Percentiles rank a stretch among this genome's conserved stretches.
Evolutionary conservation across 2,113 vertebrate genomes (phyloP).

Genomic region (Polypterus senegalus): DNA sequence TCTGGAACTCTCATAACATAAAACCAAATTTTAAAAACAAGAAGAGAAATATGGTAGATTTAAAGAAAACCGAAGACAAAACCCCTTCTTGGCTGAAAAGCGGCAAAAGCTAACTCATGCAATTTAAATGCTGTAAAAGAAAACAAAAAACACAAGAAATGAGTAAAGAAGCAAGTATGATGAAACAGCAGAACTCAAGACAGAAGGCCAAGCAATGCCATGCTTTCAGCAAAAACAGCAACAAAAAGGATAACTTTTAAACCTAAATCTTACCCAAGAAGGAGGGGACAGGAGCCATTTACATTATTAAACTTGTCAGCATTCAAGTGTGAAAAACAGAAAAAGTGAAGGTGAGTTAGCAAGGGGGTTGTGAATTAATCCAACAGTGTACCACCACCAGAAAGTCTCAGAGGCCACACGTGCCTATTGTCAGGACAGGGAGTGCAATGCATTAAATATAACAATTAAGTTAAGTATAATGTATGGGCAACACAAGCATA

Average conservation of each 20-base stretch:
- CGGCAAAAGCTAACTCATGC: background rate
- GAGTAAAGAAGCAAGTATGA: background rate
- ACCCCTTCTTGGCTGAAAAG: background rate
- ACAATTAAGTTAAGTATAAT: too few relatives aligned
- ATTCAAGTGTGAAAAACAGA: constrained; percentile 75
- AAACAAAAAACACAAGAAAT: background rate
- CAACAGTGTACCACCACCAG: constrained; percentile 53
- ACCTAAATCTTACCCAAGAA: constrained; percentile 74
- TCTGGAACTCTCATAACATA: too few relatives aligned
- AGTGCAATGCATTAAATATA: too few relatives aligned
- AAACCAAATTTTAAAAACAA: too few relatives aligned
- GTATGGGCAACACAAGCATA: too few relatives aligned
- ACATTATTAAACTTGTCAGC: constrained; percentile 88
- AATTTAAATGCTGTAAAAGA: background rate
- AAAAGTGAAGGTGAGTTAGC: constrained; percentile 73
- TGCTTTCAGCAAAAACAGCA: background rate
- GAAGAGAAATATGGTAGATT: too few relatives aligned
- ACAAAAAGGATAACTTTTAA: constrained; percentile 8
- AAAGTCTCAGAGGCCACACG: constrained; percentile 18
- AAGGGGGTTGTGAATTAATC: constrained; percentile 45
- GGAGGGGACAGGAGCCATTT: constrained; percentile 78
- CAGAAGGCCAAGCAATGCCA: background rate
- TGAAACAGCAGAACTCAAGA: background rate
- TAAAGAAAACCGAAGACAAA: too few relatives aligned
- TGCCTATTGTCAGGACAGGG: too few relatives aligned